Percentiles rank a stretch among this genome's conserved stretches.
Evolutionary conservation across 2,888 invertebrate species (phyloP).

Genomic region (Azorinus chamasolen): DNA sequence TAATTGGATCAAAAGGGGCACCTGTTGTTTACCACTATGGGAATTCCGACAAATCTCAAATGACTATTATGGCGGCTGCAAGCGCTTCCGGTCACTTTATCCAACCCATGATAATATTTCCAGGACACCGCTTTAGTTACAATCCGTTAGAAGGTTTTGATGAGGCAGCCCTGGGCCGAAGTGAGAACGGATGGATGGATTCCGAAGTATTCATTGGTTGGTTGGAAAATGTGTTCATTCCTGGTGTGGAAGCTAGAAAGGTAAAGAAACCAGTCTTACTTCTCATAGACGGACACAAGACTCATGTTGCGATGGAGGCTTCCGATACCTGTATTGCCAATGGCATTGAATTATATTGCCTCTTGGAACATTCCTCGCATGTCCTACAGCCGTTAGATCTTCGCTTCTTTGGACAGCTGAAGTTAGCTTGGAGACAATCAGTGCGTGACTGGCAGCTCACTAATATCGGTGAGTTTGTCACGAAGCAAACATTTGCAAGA

Average conservation of each 20-base stretch:
- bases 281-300: slow-evolving; percentile 56
- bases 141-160: slow-evolving; percentile 41
- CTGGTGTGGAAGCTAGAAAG: slow-evolving; percentile 12
- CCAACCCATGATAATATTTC: slow-evolving; percentile 40
- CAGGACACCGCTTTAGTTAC: slow-evolving; percentile 36
- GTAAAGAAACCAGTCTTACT: slow-evolving; percentile 35
- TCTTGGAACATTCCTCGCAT: slow-evolving; percentile 54
- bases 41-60: slow-evolving; percentile 34
- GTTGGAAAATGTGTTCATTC: slow-evolving; percentile 33
- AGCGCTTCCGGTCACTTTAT: slow-evolving; percentile 21
- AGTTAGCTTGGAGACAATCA: slow-evolving; percentile 44
- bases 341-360: slow-evolving; percentile 49
- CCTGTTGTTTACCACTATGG: slow-evolving; percentile 25
- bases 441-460: slow-evolving; percentile 33
- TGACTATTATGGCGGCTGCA: slow-evolving; percentile 46
- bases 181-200: slow-evolving; percentile 39
- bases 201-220: slow-evolving; percentile 31
- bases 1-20: slow-evolving; percentile 19
- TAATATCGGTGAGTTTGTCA: slow-evolving; percentile 39
- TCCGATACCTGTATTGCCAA: slow-evolving; percentile 34
- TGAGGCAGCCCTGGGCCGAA: slow-evolving; percentile 27
- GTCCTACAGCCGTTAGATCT: slow-evolving; percentile 56
- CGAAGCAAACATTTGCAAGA: slow-evolving; percentile 40
- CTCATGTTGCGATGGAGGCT: slow-evolving; percentile 45
- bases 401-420: slow-evolving; percentile 49